phyloP scores from a whole-genome alignment of 2,113 vertebrate genomes.

The Anoplopoma fimbria region DNA sequence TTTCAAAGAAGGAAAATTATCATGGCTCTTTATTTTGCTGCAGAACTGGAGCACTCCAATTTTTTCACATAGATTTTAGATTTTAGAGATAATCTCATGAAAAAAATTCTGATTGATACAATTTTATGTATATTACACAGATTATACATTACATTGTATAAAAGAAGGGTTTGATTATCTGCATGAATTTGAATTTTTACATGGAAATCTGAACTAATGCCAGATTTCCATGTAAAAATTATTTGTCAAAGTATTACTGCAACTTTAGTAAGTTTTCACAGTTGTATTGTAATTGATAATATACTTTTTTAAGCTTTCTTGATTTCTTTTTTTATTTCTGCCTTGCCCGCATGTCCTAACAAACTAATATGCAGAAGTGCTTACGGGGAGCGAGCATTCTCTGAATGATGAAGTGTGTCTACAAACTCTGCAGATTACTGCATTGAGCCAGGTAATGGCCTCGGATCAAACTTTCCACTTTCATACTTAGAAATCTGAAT shows the following conservation, averaged over 20 bases:
- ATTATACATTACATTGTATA: neutral
- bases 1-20: conserved; percentile 14
- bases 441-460: conserved; percentile 56
- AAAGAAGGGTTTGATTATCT: neutral
- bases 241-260: neutral
- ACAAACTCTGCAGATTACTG: conserved; percentile 65
- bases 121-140: too few species aligned
- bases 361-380: conserved; percentile 31
- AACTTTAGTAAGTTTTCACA: neutral
- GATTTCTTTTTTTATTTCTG: conserved; percentile 2
- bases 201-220: neutral
- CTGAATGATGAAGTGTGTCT: conserved; percentile 74
- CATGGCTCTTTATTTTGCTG: conserved; percentile 21
- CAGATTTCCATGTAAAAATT: conserved; percentile 18
- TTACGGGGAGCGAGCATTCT: conserved; percentile 12
- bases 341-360: conserved; percentile 3
- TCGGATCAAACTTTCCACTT: conserved; percentile 72
- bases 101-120: neutral
- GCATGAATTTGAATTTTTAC: neutral
- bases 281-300: neutral
- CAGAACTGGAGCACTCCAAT: conserved; percentile 31
- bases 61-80: too few species aligned
- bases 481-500: conserved; percentile 67
- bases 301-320: neutral
- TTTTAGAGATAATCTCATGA: neutral